These are phyloP conservation scores for Sphecodes monilicornis DNA, from an alignment of 2,888 invertebrate species.

Conservation along the genomic window DNA sequence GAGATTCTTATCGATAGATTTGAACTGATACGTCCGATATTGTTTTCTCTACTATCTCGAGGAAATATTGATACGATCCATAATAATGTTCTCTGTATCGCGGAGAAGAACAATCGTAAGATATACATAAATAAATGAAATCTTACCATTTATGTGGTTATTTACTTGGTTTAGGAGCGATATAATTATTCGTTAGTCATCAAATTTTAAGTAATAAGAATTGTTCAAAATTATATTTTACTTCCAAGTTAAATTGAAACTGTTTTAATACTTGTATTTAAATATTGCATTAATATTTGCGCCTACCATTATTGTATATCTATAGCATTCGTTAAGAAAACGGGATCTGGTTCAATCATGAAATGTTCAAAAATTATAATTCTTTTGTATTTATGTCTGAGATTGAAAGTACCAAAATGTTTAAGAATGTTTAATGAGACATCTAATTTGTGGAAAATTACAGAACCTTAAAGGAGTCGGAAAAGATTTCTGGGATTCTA, in stretches of 20 bases:
- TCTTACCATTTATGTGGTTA: neutral
- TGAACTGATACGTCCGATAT: neutral
- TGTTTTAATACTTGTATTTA: neutral
- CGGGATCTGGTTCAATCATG: neutral
- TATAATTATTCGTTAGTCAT: neutral
- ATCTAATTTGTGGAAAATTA: neutral
- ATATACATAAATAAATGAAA: neutral
- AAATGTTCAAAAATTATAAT: neutral
- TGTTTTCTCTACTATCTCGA: conserved; percentile 37
- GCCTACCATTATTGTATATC: neutral
- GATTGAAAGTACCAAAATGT: neutral
- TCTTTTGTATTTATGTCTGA: neutral
- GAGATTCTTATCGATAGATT: neutral
- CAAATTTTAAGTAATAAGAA: neutral
- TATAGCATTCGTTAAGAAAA: neutral
- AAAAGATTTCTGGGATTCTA: neutral
- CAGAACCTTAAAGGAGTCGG: neutral
- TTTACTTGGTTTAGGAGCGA: neutral
- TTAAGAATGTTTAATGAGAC: neutral
- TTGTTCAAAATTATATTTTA: neutral
- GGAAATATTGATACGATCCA: conserved; percentile 37
- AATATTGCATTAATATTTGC: neutral
- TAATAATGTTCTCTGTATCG: conserved; percentile 17
- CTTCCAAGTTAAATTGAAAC: neutral
- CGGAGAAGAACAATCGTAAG: neutral